These are phyloP conservation scores for Buathra laborator DNA, from an alignment of 2,888 invertebrate species.

Conservation along the genomic window DNA sequence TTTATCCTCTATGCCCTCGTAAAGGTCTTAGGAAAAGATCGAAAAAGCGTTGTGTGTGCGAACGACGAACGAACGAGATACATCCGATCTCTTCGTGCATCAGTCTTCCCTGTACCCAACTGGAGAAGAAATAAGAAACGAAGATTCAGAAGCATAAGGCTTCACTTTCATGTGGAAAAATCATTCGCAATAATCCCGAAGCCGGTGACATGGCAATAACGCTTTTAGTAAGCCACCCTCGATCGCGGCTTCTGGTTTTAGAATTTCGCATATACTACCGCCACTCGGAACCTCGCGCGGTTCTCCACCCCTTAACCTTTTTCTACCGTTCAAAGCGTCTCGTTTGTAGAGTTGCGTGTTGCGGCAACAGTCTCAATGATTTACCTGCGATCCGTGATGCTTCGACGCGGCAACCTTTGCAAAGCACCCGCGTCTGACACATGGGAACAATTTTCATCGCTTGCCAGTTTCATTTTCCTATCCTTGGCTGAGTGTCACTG, in stretches of 20 bases:
- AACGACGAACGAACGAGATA: constrained; percentile 34
- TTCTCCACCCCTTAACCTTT: constrained; percentile 34
- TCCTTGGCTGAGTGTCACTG: constrained; percentile 47
- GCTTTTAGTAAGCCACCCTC: constrained; percentile 78
- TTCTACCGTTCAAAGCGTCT: not conserved
- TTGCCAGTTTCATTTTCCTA: constrained; percentile 28
- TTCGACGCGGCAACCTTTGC: not conserved
- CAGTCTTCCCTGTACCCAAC: constrained; percentile 29
- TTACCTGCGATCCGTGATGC: not conserved
- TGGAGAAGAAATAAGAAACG: constrained; percentile 48
- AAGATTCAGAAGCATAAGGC: constrained; percentile 55
- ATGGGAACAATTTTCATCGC: not conserved
- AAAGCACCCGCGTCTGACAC: not conserved
- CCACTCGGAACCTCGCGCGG: constrained; percentile 39
- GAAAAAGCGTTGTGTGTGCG: constrained; percentile 44
- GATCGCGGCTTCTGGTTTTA: constrained; percentile 66
- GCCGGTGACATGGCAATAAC: constrained; percentile 82
- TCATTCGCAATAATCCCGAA: constrained; percentile 82
- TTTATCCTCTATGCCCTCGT: constrained; percentile 47
- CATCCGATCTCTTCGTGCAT: constrained; percentile 29
- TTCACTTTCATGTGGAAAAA: constrained; percentile 82
- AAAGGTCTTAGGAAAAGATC: constrained; percentile 46
- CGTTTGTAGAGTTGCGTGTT: not conserved
- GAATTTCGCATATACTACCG: constrained; percentile 32
- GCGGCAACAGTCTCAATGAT: not conserved